A percentile compares a stretch with the other conserved stretches of the same genome.
Evolutionary conservation across 35 echinoderm and acorn worm species (phyloP).

Genomic region (Anneissia japonica): DNA sequence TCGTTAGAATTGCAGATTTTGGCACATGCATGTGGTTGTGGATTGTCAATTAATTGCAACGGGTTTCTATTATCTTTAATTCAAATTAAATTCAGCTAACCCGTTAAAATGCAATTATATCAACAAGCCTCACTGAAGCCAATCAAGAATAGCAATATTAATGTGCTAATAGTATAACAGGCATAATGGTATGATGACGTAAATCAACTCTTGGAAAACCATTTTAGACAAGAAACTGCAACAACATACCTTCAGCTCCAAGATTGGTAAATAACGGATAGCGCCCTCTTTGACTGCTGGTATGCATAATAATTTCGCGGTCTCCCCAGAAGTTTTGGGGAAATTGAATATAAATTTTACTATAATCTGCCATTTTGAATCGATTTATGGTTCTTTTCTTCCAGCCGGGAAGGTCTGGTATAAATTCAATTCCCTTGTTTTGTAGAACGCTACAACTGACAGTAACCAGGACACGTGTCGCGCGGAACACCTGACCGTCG

Average conservation of each 20-base stretch:
- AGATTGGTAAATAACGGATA: constrained; percentile 35
- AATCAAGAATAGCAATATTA: too few relatives aligned
- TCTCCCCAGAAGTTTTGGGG: constrained; percentile 31
- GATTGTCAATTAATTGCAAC: too few relatives aligned
- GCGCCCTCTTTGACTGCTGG: background rate
- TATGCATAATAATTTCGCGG: constrained; percentile 3
- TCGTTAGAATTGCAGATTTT: too few relatives aligned
- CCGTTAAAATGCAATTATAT: too few relatives aligned
- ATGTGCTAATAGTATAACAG: too few relatives aligned
- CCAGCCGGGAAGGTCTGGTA: constrained; percentile 44
- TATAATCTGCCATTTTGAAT: constrained; percentile 2
- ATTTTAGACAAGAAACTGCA: too few relatives aligned
- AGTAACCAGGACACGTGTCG: constrained; percentile 24
- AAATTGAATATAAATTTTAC: constrained; percentile 24
- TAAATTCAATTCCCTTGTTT: constrained; percentile 19
- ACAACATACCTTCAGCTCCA: background rate
- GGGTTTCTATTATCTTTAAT: too few relatives aligned
- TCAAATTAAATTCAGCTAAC: too few relatives aligned
- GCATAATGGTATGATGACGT: too few relatives aligned
- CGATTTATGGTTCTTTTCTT: constrained; percentile 19
- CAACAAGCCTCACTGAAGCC: too few relatives aligned
- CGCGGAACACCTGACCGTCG: constrained; percentile 16
- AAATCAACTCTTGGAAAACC: too few relatives aligned
- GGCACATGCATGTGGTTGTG: too few relatives aligned
- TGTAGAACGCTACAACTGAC: constrained; percentile 45